Percentiles rank a stretch among this genome's conserved stretches.
phyloP scores from a whole-genome alignment of 2,113 vertebrate species.

The Diphyllodes magnificus region DNA sequence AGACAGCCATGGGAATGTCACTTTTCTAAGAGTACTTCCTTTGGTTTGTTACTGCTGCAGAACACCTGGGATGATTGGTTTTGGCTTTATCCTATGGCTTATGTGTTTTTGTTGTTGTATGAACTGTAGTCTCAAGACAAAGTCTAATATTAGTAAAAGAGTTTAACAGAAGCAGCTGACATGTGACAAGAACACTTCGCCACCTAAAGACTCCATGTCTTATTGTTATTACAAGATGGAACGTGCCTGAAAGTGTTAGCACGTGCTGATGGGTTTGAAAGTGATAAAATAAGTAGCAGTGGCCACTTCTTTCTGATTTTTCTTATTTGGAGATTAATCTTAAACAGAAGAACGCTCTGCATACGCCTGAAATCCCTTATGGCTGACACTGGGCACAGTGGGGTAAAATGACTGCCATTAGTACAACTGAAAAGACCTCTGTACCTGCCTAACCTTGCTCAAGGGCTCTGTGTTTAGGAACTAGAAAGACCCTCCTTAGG shows the following conservation, averaged over 20 bases:
- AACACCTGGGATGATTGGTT: neutral
- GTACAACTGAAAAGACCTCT: neutral
- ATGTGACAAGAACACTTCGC: neutral
- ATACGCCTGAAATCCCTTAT: neutral
- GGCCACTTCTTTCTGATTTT: neutral
- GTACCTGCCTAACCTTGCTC: neutral
- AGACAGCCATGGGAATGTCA: neutral
- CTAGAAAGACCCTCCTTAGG: neutral
- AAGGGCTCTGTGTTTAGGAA: neutral
- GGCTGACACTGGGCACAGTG: neutral
- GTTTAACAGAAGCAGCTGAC: neutral
- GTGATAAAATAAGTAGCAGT: neutral
- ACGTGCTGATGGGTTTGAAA: neutral
- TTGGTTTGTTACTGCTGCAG: neutral
- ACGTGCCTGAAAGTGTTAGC: neutral
- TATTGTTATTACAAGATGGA: neutral
- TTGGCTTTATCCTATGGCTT: neutral
- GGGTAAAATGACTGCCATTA: neutral
- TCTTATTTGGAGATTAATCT: neutral
- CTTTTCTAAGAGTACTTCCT: accelerated
- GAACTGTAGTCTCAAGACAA: neutral
- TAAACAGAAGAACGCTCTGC: neutral
- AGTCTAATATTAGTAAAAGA: neutral
- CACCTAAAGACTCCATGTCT: neutral
- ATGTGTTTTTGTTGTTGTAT: neutral